phyloP scores from a whole-genome alignment of 2,113 vertebrate species.

The Pandion haliaetus region DNA sequence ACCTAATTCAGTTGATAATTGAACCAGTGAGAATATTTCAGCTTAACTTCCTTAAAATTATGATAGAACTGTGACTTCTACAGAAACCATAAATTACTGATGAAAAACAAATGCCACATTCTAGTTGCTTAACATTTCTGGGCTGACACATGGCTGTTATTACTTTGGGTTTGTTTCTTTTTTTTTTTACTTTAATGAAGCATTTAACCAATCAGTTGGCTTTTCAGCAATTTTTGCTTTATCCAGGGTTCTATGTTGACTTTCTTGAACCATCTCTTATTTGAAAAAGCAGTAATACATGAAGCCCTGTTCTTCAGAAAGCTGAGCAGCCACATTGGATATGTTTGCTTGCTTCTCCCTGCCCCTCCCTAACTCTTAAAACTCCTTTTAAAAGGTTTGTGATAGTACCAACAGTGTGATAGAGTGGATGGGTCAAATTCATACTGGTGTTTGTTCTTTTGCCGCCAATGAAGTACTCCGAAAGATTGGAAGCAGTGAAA shows the following conservation, averaged over 20 bases:
- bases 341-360: not conserved
- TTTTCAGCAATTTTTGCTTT: not conserved
- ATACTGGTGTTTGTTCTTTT: not conserved
- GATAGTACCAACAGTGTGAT: not conserved
- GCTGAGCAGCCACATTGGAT: not conserved
- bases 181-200: not conserved
- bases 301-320: not conserved
- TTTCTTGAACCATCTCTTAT: not conserved
- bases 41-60: not conserved
- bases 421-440: not conserved
- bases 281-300: not conserved
- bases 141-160: not conserved
- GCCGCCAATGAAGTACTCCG: not conserved
- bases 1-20: not conserved
- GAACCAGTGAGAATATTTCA: not conserved
- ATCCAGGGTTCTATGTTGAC: not conserved
- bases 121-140: not conserved
- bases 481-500: not conserved
- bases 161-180: not conserved
- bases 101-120: not conserved
- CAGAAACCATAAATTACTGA: not conserved
- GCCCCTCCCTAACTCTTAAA: not conserved
- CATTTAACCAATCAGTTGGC: not conserved
- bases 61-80: not conserved
- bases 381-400: not conserved